A percentile compares a stretch with the other conserved stretches of the same genome.
phyloP scores from a whole-genome alignment of 2,113 vertebrate genomes.

The Nematolebias whitei region DNA sequence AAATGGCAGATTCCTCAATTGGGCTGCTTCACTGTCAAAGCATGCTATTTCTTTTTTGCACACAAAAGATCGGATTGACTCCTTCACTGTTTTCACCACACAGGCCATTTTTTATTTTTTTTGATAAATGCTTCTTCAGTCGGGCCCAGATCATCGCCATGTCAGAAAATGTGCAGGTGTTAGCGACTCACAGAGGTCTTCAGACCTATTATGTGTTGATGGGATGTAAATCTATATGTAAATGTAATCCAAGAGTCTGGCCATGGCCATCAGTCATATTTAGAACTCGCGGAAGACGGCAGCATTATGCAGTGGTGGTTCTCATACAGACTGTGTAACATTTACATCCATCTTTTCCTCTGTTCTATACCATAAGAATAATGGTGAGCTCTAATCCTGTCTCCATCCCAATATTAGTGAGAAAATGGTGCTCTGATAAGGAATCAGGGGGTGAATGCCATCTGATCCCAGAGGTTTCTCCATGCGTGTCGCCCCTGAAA shows the following conservation, averaged over 20 bases:
- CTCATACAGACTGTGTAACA: constrained; percentile 45
- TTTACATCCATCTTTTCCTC: constrained; percentile 53
- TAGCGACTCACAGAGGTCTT: constrained; percentile 50
- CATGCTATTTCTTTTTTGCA: constrained; percentile 31
- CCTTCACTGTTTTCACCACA: constrained; percentile 6
- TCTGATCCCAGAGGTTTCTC: constrained; percentile 76
- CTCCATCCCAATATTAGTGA: constrained; percentile 44
- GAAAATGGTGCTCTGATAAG: constrained; percentile 59
- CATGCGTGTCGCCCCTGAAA: constrained; percentile 79
- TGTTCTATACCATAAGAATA: constrained; percentile 54
- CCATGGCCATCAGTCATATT: constrained; percentile 76
- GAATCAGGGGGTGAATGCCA: constrained; percentile 77
- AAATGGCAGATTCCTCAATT: constrained; percentile 25
- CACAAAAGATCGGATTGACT: constrained; percentile 35
- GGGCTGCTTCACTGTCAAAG: constrained; percentile 12
- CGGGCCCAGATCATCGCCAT: constrained; percentile 57
- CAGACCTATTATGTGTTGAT: constrained; percentile 71
- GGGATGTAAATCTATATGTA: constrained; percentile 78
- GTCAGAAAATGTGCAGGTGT: constrained; percentile 45
- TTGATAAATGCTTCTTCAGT: constrained; percentile 47
- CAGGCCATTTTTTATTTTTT: constrained; percentile 35
- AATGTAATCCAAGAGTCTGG: constrained; percentile 73
- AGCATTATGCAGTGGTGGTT: constrained; percentile 58
- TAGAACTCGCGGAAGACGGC: constrained; percentile 51
- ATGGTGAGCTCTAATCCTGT: constrained; percentile 57